These are phyloP conservation scores for Bubo bubo DNA, from an alignment of 2,113 vertebrate species.

Conservation along the genomic window DNA sequence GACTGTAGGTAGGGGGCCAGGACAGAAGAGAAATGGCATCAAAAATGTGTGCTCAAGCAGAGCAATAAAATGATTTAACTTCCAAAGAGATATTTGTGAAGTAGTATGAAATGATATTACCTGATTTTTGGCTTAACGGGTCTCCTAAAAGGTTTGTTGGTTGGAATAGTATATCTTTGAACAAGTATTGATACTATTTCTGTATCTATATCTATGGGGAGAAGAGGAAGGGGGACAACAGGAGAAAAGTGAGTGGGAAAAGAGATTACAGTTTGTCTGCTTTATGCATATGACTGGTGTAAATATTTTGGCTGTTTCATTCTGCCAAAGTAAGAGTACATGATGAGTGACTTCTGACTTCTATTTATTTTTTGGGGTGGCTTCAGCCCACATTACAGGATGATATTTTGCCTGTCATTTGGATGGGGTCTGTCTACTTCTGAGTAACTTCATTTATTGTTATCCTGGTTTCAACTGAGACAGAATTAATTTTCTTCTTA, in stretches of 20 bases:
- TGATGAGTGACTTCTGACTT: not conserved
- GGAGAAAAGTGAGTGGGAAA: not conserved
- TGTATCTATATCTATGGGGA: not conserved
- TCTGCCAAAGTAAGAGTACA: not conserved
- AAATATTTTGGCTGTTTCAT: not conserved
- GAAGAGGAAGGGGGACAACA: not conserved
- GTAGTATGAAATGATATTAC: not conserved
- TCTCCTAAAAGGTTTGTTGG: not conserved
- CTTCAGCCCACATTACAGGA: not conserved
- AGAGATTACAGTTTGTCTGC: not conserved
- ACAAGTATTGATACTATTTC: not conserved
- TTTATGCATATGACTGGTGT: not conserved
- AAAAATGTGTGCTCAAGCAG: not conserved
- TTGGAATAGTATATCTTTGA: not conserved
- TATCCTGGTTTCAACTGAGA: too few species aligned
- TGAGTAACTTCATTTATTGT: not conserved
- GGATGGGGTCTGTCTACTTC: not conserved
- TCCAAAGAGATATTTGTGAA: not conserved
- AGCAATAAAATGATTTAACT: not conserved
- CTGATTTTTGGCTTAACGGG: not conserved
- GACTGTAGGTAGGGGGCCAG: not conserved
- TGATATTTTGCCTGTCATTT: not conserved
- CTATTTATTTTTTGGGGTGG: not conserved
- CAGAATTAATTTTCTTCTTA: too few species aligned
- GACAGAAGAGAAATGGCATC: not conserved